These are phyloP conservation scores for Eugnorisma glareosa DNA, from an alignment of 2,888 invertebrate genomes.

Conservation along the genomic window DNA sequence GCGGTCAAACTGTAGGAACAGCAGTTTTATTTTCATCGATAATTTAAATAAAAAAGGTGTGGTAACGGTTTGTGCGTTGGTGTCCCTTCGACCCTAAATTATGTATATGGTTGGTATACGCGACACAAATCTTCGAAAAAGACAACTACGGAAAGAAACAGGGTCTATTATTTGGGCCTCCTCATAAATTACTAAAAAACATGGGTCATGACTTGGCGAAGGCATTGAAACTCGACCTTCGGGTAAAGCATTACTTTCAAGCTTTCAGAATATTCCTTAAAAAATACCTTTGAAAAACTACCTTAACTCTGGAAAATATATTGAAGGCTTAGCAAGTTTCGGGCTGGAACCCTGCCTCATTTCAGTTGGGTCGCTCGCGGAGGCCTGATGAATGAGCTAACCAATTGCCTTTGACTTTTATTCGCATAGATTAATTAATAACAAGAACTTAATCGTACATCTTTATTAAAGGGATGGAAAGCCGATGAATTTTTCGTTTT, in stretches of 20 bases:
- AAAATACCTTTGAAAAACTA: slow-evolving; percentile 15
- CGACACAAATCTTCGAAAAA: background rate
- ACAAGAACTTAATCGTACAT: slow-evolving; percentile 44
- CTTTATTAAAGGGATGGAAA: slow-evolving; percentile 45
- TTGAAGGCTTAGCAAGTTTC: slow-evolving; percentile 44
- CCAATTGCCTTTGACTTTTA: slow-evolving; percentile 63
- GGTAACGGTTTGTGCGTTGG: too few species aligned
- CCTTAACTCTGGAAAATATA: slow-evolving; percentile 36
- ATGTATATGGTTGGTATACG: background rate
- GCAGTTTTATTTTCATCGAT: too few species aligned
- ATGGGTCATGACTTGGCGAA: slow-evolving; percentile 26
- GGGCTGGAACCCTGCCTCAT: slow-evolving; percentile 33
- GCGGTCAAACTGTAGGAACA: too few species aligned
- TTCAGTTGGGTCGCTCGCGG: slow-evolving; percentile 23
- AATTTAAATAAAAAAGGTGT: too few species aligned
- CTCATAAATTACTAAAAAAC: slow-evolving; percentile 34
- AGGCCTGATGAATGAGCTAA: slow-evolving; percentile 56
- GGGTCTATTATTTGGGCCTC: background rate
- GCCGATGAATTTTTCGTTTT: slow-evolving; percentile 28
- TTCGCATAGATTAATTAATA: slow-evolving; percentile 62
- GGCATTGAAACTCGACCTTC: slow-evolving; percentile 11
- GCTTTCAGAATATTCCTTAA: slow-evolving; percentile 16
- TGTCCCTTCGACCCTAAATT: too few species aligned
- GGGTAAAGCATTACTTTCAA: slow-evolving; percentile 7
- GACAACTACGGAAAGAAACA: slow-evolving; percentile 6